Base-by-base conservation (phyloP, 1,140 invertebrate genomes). In the Berghia stephanieae region DNA sequence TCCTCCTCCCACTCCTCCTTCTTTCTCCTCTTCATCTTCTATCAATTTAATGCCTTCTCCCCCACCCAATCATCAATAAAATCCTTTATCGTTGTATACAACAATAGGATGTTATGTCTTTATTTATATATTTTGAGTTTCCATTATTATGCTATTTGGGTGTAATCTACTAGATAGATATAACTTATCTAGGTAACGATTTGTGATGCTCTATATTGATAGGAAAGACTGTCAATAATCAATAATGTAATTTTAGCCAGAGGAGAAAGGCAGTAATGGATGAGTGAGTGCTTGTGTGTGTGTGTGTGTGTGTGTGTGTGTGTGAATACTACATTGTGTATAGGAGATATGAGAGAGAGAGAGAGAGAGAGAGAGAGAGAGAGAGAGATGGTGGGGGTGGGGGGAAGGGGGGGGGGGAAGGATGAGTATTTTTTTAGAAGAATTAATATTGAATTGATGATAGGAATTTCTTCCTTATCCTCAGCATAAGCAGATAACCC, bases 51-150 rank as follows among this genome's bases (percentile, higher is more conserved):
- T n/a, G n/a, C n/a, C n/a, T n/a, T n/a, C n/a, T n/a, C n/a, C n/a
- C n/a, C n/a, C n/a, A n/a, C n/a, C n/a, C n/a, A n/a, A n/a, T n/a
- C n/a, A n/a, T n/a, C n/a, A n/a, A n/a, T n/a, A n/a, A n/a, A n/a
- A n/a, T n/a, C n/a, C n/a, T n/a, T n/a, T n/a, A n/a, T n/a, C n/a
- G n/a, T n/a, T n/a, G n/a, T n/a, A n/a, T n/a, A n/a, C n/a, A n/a
- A n/a, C n/a, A n/a, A 31, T 60, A 31, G 55, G 21, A n/a, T n/a
- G 0, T 40, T 63, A 3, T 57, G 67, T n/a, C n/a, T n/a, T n/a
- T 24, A 75, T 66, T 40, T 66, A 75, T 34, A 75, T 66, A 8
- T n/a, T 75, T 57, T 57, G 63, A 43, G 67, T 57, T 49, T 3
- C 3, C 67, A 31, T 27, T 38, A 6, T 67, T n/a, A n/a, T 27